Percentiles rank a stretch among this genome's conserved stretches.
Conservation (phyloP, 2,888 invertebrate species). For the Hyles lineata region DNA sequence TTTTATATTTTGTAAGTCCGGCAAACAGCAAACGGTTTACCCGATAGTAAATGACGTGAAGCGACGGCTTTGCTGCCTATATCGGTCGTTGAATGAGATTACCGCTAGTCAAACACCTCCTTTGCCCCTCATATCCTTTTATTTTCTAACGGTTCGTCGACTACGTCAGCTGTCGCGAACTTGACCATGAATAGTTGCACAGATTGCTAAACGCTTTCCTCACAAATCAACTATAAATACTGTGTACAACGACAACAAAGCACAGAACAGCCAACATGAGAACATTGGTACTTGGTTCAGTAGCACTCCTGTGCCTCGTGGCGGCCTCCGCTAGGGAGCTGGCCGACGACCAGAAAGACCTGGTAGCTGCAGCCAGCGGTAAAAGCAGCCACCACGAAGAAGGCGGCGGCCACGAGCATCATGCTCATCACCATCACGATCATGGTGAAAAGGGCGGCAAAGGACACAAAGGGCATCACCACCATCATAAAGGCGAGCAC, state of each 20-base stretch:
- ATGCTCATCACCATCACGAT: slow-evolving; percentile 74
- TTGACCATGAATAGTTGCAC: slow-evolving; percentile 71
- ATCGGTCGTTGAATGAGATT: too few relatives aligned
- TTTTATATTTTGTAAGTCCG: too few relatives aligned
- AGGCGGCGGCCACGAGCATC: slow-evolving; percentile 77
- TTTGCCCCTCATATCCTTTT: too few relatives aligned
- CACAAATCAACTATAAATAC: slow-evolving; percentile 76
- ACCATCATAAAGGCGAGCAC: slow-evolving; percentile 78
- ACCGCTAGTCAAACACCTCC: too few relatives aligned
- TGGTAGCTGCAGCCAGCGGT: slow-evolving; percentile 74
- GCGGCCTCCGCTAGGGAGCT: slow-evolving; percentile 70
- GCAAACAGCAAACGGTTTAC: too few relatives aligned
- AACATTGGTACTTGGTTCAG: slow-evolving; percentile 60
- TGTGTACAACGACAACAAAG: slow-evolving; percentile 49
- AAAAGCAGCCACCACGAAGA: slow-evolving; percentile 70
- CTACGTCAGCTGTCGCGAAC: slow-evolving; percentile 47
- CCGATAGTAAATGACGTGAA: too few relatives aligned
- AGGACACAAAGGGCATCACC: slow-evolving; percentile 79
- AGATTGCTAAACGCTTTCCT: slow-evolving; percentile 75
- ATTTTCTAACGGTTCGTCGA: slow-evolving; percentile 65
- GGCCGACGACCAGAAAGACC: slow-evolving; percentile 71
- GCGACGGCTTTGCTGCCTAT: too few relatives aligned
- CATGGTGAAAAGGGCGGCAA: slow-evolving; percentile 76
- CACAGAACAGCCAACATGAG: slow-evolving; percentile 73
- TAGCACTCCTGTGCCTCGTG: slow-evolving; percentile 73